phyloP scores from a whole-genome alignment of 1,140 invertebrate species.

The Eumaeus atala region DNA sequence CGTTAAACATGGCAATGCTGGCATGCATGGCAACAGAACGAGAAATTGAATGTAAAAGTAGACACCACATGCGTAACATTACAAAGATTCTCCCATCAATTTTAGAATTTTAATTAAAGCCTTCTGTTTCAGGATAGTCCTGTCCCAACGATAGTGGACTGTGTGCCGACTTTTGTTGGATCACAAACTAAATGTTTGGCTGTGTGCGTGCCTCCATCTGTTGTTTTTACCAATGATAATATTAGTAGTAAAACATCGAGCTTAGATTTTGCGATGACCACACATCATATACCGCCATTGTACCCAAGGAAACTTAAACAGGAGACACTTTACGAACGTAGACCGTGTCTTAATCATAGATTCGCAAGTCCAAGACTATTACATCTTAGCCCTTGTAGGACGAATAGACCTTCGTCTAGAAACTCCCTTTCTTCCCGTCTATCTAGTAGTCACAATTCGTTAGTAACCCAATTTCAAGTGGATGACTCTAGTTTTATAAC shows the following conservation, averaged over 20 bases:
- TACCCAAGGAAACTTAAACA: slow-evolving; percentile 58
- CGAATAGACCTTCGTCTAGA: slow-evolving; percentile 79
- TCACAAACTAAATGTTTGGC: slow-evolving; percentile 37
- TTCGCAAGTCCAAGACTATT: slow-evolving; percentile 78
- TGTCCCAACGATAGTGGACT: slow-evolving; percentile 30
- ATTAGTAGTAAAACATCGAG: slow-evolving; percentile 36
- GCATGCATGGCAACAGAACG: too few species aligned
- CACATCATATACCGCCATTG: slow-evolving; percentile 47
- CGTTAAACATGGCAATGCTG: too few species aligned
- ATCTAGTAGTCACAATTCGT: slow-evolving; percentile 87
- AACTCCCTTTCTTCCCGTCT: slow-evolving; percentile 83
- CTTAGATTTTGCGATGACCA: slow-evolving; percentile 40
- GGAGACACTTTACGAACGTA: slow-evolving; percentile 51
- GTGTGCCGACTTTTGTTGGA: slow-evolving; percentile 27
- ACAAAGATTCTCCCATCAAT: too few species aligned
- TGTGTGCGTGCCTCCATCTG: slow-evolving; percentile 47
- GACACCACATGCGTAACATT: too few species aligned
- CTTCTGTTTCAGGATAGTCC: slow-evolving; percentile 48
- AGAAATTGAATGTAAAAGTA: too few species aligned
- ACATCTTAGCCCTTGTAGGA: slow-evolving; percentile 77
- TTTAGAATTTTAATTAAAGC: slow-evolving; percentile 8
- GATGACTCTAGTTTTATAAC: slow-evolving; percentile 91
- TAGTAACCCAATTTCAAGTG: slow-evolving; percentile 82
- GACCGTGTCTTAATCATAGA: slow-evolving; percentile 66
- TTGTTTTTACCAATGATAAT: slow-evolving; percentile 42